Percentiles rank a stretch among this genome's conserved stretches.
Conservation (phyloP, 2,888 invertebrate genomes). For the Trachelus stipa region DNA sequence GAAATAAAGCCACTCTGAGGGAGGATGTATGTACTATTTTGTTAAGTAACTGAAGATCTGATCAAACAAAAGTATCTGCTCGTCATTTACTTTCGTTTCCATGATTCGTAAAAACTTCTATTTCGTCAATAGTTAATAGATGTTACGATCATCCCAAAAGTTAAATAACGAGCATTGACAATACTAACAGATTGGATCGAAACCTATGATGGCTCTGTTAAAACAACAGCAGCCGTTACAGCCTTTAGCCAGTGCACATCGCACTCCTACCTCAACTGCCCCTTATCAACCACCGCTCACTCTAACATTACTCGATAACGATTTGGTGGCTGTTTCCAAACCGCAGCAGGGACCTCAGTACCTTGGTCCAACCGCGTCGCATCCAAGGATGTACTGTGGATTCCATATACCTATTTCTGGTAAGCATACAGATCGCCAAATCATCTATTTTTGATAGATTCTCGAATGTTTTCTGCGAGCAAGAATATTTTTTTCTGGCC, state of each 20-base stretch:
- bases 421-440: slow-evolving; percentile 28
- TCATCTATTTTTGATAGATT: slow-evolving; percentile 13
- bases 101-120: not conserved
- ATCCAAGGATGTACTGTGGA: slow-evolving; percentile 58
- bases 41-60: not conserved
- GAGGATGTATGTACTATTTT: not conserved
- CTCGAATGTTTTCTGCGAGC: slow-evolving; percentile 9
- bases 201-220: slow-evolving; percentile 63
- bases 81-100: not conserved
- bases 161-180: slow-evolving; percentile 40
- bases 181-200: slow-evolving; percentile 61
- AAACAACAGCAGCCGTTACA: slow-evolving; percentile 62
- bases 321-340: slow-evolving; percentile 62
- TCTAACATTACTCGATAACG: slow-evolving; percentile 61
- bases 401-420: slow-evolving; percentile 69
- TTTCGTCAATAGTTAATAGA: not conserved
- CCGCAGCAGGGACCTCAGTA: slow-evolving; percentile 61
- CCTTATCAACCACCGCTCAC: slow-evolving; percentile 59
- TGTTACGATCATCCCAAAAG: not conserved
- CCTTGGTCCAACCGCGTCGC: slow-evolving; percentile 50
- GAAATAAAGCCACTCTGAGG: not conserved
- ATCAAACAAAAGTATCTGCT: not conserved
- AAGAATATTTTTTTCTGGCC: not conserved
- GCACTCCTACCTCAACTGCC: slow-evolving; percentile 53
- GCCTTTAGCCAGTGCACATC: slow-evolving; percentile 58